A percentile compares a stretch with the other conserved stretches of the same genome.
phyloP scores from a whole-genome alignment of 2,113 vertebrate genomes.

The western clawed frog (Xenopus tropicalis) region DNA sequence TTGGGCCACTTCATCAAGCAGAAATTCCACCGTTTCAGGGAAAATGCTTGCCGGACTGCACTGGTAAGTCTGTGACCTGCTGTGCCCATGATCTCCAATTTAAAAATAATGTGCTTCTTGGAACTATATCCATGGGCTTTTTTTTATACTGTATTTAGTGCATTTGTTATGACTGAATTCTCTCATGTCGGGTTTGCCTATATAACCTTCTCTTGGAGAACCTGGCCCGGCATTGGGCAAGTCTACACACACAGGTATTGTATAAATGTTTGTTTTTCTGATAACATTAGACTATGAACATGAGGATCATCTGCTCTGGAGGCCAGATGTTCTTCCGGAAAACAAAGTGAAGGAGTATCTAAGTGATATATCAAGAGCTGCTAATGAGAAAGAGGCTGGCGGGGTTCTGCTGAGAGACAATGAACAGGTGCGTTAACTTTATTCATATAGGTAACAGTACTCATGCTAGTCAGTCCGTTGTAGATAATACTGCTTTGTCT shows the following conservation, averaged over 20 bases:
- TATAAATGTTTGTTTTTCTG: neutral
- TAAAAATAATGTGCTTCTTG: too few relatives aligned
- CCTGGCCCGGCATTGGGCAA: too few relatives aligned
- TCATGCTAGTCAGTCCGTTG: too few relatives aligned
- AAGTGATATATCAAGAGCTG: constrained; percentile 75
- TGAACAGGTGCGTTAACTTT: constrained; percentile 74
- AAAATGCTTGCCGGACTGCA: constrained; percentile 71
- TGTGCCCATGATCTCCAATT: too few relatives aligned
- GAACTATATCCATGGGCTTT: too few relatives aligned
- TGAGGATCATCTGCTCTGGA: constrained; percentile 92
- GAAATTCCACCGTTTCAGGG: constrained; percentile 85
- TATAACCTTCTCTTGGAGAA: too few relatives aligned
- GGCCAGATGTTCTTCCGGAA: constrained; percentile 79
- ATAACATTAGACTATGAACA: constrained; percentile 76
- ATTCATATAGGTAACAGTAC: too few relatives aligned
- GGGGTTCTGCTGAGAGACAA: constrained; percentile 80
- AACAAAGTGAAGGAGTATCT: constrained; percentile 86
- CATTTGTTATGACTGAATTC: too few relatives aligned
- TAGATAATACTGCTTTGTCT: too few relatives aligned
- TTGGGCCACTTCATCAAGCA: constrained; percentile 92
- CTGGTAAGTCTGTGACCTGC: constrained; percentile 60
- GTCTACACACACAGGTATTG: too few relatives aligned
- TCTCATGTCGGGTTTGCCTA: too few relatives aligned
- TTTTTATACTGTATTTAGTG: too few relatives aligned
- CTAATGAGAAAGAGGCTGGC: constrained; percentile 68